Evolutionary conservation across 2,113 vertebrate genomes (phyloP).

Genomic region (Cyprinus carpio): DNA sequence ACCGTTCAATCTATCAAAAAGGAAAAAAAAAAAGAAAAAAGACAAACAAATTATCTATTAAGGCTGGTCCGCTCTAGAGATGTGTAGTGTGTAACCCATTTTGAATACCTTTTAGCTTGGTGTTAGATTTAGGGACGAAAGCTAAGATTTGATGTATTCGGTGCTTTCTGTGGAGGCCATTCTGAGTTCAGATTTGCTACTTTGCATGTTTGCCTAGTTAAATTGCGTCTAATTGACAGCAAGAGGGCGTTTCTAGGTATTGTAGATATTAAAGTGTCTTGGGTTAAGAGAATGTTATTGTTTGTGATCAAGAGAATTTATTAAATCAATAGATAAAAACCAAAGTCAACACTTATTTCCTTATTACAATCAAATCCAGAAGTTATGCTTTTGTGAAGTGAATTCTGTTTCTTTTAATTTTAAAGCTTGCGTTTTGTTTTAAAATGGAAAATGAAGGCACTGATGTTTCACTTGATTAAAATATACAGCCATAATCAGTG

Average conservation of each 20-base stretch:
- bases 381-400: neutral
- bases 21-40: neutral
- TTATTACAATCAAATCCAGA: neutral
- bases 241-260: neutral
- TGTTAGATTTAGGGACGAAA: constrained; percentile 21
- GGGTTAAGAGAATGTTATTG: neutral
- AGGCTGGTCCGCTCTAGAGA: neutral
- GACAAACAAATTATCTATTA: too few species aligned
- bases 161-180: neutral
- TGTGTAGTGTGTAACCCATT: neutral
- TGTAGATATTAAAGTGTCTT: constrained; percentile 4
- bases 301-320: neutral
- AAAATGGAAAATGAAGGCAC: neutral
- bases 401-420: neutral
- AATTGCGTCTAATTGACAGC: neutral
- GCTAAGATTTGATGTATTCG: neutral
- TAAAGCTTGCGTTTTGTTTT: neutral
- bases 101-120: constrained; percentile 5
- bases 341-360: too few species aligned
- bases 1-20: neutral
- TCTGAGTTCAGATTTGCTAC: neutral
- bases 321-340: neutral
- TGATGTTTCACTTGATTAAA: constrained; percentile 32
- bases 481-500: neutral
- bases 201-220: constrained; percentile 19